Conservation (phyloP, 2,113 vertebrate species). For the Caracal caracal region DNA sequence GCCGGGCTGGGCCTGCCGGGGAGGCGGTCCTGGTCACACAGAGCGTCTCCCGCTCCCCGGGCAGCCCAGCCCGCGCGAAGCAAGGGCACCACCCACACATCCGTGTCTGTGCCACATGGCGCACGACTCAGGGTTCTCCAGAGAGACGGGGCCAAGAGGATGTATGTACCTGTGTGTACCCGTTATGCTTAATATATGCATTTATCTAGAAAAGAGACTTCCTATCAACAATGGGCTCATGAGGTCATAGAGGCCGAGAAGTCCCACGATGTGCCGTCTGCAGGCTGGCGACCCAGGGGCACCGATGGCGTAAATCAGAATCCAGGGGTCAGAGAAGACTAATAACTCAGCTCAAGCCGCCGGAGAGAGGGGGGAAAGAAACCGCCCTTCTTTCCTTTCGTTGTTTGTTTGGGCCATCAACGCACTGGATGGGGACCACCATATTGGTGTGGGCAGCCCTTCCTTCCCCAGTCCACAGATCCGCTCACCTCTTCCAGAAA, state of each 20-base stretch:
- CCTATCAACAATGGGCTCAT: not conserved
- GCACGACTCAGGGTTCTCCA: not conserved
- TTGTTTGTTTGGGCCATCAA: rapidly evolving
- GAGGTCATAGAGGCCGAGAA: not conserved
- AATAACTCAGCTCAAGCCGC: rapidly evolving
- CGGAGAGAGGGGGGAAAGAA: not conserved
- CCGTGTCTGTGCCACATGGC: rapidly evolving
- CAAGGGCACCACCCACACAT: rapidly evolving
- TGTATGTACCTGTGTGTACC: rapidly evolving
- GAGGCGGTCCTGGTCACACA: rapidly evolving
- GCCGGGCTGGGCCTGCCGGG: not conserved
- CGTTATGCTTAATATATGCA: not conserved
- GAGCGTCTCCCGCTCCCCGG: rapidly evolving
- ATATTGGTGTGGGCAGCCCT: rapidly evolving
- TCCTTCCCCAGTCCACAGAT: rapidly evolving
- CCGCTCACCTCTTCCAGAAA: too few species aligned
- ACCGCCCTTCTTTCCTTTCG: not conserved
- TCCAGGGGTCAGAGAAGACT: not conserved
- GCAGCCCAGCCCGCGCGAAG: not conserved
- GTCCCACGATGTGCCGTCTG: rapidly evolving
- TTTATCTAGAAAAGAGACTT: not conserved
- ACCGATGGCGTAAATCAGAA: not conserved
- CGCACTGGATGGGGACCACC: rapidly evolving
- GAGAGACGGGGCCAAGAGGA: not conserved
- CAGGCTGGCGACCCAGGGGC: not conserved